Base-by-base conservation (phyloP, 2,888 invertebrate genomes). In the Gasteruption jaculator region DNA sequence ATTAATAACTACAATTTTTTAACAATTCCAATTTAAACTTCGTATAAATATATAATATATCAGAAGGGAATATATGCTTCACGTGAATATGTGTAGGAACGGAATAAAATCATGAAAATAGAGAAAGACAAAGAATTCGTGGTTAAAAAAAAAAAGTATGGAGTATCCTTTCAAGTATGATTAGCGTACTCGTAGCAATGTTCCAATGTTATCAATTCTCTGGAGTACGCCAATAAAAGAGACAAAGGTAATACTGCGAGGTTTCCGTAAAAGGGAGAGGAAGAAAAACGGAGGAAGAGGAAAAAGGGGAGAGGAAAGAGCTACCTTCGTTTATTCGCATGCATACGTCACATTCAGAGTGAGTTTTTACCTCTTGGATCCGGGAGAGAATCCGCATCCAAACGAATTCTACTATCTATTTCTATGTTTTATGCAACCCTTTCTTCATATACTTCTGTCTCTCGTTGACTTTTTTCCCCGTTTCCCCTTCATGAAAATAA, bases 341-440 rank as follows among this genome's bases (percentile, higher is more conserved):
- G 41, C 45, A 46, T 27, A 43, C 36, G 40, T 41, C 45, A 43
- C 48, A 55, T 54, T 54, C 44, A 49, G 52, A 48, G 45, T 45
- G 46, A 52, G 47, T 58, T 58, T 58, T 57, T 57, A 46, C 51
- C 47, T 50, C 43, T 38, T 36, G 44, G 49, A 53, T 50, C 46
- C 40, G 43, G 33, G 43, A 48, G 43, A 46, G 48, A 47, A 47
- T 46, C 43, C 44, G 47, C 48, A 54, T 50, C 43, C 43, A 32
- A 42, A 48, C 47, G 43, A n/a, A n/a, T n/a, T n/a, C 48, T 50
- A 48, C 57, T 61, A 56, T 58, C 58, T 57, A 57, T 58, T 50
- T 55, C 59, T 54, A 63, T 60, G 57, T 62, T 63, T 60, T 60
- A 62, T 63, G 58, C 61, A 63, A 58, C 57, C 50, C 52, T 52